A percentile compares a stretch with the other conserved stretches of the same genome.
Conservation (phyloP, 2,888 invertebrate species). For the Heteromyza rotundicornis region DNA sequence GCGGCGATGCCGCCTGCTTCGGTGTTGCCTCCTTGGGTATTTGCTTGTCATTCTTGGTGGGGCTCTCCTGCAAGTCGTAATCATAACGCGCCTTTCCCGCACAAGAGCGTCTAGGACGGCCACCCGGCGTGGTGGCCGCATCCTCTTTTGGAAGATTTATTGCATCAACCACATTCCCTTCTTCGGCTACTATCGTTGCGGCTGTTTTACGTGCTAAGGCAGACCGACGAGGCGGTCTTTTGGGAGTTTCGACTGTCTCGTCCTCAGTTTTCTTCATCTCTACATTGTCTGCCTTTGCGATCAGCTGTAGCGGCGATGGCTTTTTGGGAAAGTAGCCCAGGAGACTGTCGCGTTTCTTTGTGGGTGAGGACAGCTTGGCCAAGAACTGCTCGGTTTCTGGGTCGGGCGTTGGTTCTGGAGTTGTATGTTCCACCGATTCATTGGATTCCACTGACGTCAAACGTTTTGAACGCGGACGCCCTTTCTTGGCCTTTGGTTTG, state of each 20-base stretch:
- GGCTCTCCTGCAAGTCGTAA: conserved; percentile 48
- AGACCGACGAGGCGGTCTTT: too few species aligned
- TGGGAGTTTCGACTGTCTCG: conserved; percentile 4
- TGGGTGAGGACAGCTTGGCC: conserved; percentile 66
- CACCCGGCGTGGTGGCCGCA: conserved; percentile 33
- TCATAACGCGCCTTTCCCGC: conserved; percentile 56
- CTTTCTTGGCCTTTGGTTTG: conserved; percentile 36
- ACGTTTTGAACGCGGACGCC: conserved; percentile 36
- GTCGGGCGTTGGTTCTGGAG: conserved; percentile 22
- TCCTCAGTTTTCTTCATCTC: conserved; percentile 2
- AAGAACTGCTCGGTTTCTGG: conserved; percentile 63
- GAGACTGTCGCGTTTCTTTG: conserved; percentile 69
- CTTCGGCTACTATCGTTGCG: conserved; percentile 20
- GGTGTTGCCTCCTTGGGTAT: conserved; percentile 15
- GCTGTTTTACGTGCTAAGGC: not conserved
- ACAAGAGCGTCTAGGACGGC: conserved; percentile 54
- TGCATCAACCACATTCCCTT: conserved; percentile 9
- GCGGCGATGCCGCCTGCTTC: not conserved
- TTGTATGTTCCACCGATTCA: conserved; percentile 16
- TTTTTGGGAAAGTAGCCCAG: conserved; percentile 68
- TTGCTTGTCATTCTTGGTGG: conserved; percentile 35
- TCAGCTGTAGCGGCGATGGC: conserved; percentile 40
- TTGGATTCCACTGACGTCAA: conserved; percentile 38
- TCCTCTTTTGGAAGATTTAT: not conserved
- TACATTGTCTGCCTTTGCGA: conserved; percentile 11